Base-by-base conservation (phyloP, 1,140 invertebrate species). In the Drosophila busckii region DNA sequence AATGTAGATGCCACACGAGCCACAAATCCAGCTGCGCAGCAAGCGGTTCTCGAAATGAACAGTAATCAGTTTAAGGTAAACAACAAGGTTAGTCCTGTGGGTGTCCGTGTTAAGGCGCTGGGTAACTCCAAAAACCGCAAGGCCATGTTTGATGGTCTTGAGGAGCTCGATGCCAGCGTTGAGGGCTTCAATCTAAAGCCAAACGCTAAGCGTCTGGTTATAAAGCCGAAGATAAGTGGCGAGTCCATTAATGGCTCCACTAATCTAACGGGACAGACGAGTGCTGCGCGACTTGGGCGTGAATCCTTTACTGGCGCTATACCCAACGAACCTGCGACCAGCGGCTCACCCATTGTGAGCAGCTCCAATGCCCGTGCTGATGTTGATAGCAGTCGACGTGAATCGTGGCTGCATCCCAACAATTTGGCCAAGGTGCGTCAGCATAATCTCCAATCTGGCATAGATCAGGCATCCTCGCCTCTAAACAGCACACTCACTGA, bases 1-100 rank as follows among this genome's bases (percentile, higher is more conserved):
- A 93, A 92, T 75, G 87, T 90, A 17, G 93, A 94, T 60, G 92
- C 93, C 6, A 86, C 93, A n/a, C 93, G 93, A 75, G 92, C 93
- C 8, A 92, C 93, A 1, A 94, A 93, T 88, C 90, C 92, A 4
- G 86, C 90, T 3, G 90, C 93, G 6, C 92, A 93, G 75, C 92
- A 92, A 80, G 78, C 92, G 38, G 76, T 92, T 28, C 59, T 89
- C 59, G 84, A 92, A 35, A 85, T 80, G 49, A 88, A 7, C 80
- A 90, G 62, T 87, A 75, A 63, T 19, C 73, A 87, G 87, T 89
- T 90, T 59, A 94, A 93, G 88, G 89, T 94, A n/a, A 90, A 90
- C 3, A 88, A 90, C 2, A 88, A 89, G 23, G 90, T 89, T 2
- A 90, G 87, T 62, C 87, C 85, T 8, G 84, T 89, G 2, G 91